Evolutionary conservation across 2,113 vertebrate species (phyloP), one percentile per base, ranked within the genome.

Genomic region (Vicugna pacos): DNA sequence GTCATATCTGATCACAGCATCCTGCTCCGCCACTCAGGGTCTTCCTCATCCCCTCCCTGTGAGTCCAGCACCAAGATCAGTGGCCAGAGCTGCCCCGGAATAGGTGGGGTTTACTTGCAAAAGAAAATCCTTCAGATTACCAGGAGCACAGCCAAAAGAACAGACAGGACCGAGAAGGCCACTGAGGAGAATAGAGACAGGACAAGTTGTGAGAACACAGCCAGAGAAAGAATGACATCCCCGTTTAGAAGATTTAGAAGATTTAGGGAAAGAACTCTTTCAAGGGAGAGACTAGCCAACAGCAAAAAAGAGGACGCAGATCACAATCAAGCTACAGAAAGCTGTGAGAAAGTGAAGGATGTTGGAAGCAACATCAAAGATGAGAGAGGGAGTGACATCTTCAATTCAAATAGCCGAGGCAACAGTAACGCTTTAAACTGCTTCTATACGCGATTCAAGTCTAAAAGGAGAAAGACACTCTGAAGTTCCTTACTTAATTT

Each of bases 101-200:
- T 99, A 99, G 99, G 99, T 99, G 99, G 99, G 99, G 98, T 98
- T 97, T 98, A 99, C 79, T 99, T 99, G 94, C 99, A 99, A 98
- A 99, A 99, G 98, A 99, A 98, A 98, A 99, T 99, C 95, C 95
- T 93, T 48, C 98, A 98, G 98, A 99, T 99, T 98, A 99, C 99
- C 98, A 70, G 97, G 98, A 98, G 97, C 98, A 99, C 98, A 87
- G 96, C 97, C 98, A 96, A 96, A 96, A 97, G 87, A 93, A 95
- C 97, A 98, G 98, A 96, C 96, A 79, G 38, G 56, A 97, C 69
- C 17, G 88, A 89, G 93, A 97, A 98, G 88, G 95, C 97, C 94
- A 97, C 98, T 98, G 98, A 98, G 96, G 96, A 97, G 88, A 94
- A 87, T 97, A 98, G 90, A 85, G 89, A 75, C 96, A 97, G 96